Evolutionary conservation across 2,797 vertebrate species (phyloP).

Genomic region (Vultur gryphus): DNA sequence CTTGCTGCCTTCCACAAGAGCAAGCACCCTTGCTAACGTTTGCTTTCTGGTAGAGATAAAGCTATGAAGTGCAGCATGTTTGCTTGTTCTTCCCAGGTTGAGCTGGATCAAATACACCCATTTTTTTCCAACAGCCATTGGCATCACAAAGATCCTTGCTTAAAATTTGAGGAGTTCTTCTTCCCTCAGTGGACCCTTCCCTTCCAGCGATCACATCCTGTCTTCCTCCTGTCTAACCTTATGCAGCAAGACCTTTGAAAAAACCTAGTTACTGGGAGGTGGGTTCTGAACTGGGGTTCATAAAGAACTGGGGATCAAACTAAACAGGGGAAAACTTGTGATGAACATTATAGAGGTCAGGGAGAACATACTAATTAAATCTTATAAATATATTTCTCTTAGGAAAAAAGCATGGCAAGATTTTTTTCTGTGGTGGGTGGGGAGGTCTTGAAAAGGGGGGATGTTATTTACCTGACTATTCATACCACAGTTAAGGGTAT

Average conservation of each 20-base stretch:
- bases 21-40: conserved; percentile 27
- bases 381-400: neutral
- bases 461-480: neutral
- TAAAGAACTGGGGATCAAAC: neutral
- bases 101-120: neutral
- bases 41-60: conserved; percentile 14
- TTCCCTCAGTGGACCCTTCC: neutral
- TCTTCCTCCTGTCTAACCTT: neutral
- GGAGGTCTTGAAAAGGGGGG: neutral
- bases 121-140: neutral
- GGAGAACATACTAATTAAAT: neutral
- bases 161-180: neutral
- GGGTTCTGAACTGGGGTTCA: neutral
- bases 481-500: neutral
- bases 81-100: neutral
- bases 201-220: neutral
- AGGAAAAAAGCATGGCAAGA: fast-evolving
- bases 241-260: neutral
- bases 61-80: neutral
- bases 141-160: neutral
- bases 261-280: neutral
- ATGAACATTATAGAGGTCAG: neutral
- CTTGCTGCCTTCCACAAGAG: conserved; percentile 36
- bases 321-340: neutral
- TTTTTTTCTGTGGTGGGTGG: too few species aligned